Evolutionary conservation across 2,888 invertebrate species (phyloP).

Genomic region (Sthenelais limicola): DNA sequence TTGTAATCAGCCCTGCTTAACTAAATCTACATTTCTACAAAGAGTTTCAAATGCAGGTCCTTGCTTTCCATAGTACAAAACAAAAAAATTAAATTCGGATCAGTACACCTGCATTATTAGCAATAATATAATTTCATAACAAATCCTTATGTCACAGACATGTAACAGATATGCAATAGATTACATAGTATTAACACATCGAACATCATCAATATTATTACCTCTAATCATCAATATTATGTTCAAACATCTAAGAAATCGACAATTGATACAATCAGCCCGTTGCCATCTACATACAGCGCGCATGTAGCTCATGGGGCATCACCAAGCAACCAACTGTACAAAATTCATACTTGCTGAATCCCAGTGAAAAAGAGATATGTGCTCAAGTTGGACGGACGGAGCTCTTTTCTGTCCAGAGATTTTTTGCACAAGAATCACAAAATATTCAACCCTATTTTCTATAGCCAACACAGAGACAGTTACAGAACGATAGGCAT

Average conservation of each 20-base stretch:
- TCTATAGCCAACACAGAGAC: constrained; percentile 37
- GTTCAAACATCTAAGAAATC: constrained; percentile 38
- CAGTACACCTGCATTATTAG: constrained; percentile 32
- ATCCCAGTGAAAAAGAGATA: constrained; percentile 39
- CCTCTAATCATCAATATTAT: constrained; percentile 35
- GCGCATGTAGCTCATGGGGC: constrained; percentile 7
- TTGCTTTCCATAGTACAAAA: constrained; percentile 25
- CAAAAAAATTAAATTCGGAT: constrained; percentile 32
- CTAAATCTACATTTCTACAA: constrained; percentile 39
- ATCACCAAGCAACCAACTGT: constrained; percentile 38
- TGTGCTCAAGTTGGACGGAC: constrained; percentile 40
- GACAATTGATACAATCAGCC: constrained; percentile 33
- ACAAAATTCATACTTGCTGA: constrained; percentile 38
- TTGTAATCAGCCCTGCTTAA: constrained; percentile 36
- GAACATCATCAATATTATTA: constrained; percentile 33
- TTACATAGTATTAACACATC: constrained; percentile 37
- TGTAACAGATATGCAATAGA: constrained; percentile 39
- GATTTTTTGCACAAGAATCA: constrained; percentile 39
- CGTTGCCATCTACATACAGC: constrained; percentile 17
- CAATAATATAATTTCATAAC: constrained; percentile 36
- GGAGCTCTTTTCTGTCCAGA: constrained; percentile 36
- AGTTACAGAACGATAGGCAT: constrained; percentile 32
- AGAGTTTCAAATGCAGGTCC: constrained; percentile 19
- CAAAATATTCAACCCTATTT: constrained; percentile 37
- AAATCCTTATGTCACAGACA: constrained; percentile 40